These are phyloP conservation scores for Fopius arisanus DNA, from an alignment of 1,140 invertebrate genomes.

Conservation along the genomic window DNA sequence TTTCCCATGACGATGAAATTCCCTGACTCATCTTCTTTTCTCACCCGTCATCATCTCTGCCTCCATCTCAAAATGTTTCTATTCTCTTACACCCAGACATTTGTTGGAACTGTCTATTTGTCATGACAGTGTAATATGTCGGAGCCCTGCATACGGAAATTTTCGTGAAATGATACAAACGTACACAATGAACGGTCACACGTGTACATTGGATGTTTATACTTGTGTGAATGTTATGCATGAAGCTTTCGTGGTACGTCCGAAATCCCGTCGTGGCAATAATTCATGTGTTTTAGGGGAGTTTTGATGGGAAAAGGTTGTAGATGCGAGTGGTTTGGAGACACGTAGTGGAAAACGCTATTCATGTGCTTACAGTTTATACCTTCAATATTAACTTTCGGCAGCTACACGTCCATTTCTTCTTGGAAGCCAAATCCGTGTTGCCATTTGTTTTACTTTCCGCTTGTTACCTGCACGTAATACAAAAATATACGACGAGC, in stretches of 20 bases:
- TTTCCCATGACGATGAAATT: not conserved
- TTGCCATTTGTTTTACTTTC: not conserved
- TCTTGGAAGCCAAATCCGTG: not conserved
- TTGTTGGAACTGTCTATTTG: constrained; percentile 23
- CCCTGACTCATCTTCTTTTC: not conserved
- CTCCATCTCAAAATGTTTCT: not conserved
- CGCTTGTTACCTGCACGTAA: not conserved
- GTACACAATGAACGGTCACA: not conserved
- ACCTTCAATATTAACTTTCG: constrained; percentile 8
- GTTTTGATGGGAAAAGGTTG: not conserved
- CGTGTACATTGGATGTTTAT: not conserved
- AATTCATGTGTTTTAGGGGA: constrained; percentile 5
- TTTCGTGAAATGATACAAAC: constrained; percentile 2
- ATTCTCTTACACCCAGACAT: not conserved
- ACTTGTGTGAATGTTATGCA: not conserved
- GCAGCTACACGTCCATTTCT: constrained; percentile 6
- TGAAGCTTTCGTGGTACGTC: not conserved
- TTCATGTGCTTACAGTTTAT: not conserved
- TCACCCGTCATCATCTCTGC: not conserved
- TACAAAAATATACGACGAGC: not conserved
- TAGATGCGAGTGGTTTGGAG: not conserved
- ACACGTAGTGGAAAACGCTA: not conserved
- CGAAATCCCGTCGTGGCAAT: constrained; percentile 17
- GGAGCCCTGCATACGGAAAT: not conserved
- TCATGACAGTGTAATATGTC: constrained; percentile 53